Percentiles rank a stretch among this genome's conserved stretches.
phyloP scores from a whole-genome alignment of 2,888 invertebrate genomes.

The Synergus itoensis region DNA sequence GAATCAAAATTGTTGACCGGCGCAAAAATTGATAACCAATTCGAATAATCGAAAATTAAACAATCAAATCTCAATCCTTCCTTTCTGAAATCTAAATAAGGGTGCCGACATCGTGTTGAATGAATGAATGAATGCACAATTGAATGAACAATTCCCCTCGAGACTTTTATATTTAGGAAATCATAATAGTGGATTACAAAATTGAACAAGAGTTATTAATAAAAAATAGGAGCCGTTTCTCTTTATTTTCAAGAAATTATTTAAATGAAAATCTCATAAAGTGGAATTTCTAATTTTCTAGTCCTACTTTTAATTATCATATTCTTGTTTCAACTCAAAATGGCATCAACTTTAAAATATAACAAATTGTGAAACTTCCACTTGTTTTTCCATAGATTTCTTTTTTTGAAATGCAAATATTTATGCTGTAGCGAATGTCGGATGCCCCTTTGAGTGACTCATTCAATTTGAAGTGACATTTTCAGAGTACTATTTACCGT shows the following conservation, averaged over 20 bases:
- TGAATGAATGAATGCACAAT: neutral
- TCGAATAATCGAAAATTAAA: neutral
- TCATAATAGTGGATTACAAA: no score
- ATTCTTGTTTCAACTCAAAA: neutral
- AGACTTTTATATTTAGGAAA: no score
- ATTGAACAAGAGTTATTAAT: no score
- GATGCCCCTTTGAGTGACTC: neutral
- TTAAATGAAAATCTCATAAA: no score
- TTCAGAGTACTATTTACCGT: constrained; percentile 65
- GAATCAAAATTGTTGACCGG: constrained; percentile 14
- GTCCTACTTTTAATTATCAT: neutral
- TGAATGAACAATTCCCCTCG: no score
- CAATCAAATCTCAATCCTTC: neutral
- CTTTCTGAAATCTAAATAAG: constrained; percentile 10
- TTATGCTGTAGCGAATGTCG: neutral
- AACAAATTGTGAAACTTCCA: no score
- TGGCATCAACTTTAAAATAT: no score
- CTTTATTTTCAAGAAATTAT: no score
- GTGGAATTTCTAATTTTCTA: neutral
- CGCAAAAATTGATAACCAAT: constrained; percentile 42
- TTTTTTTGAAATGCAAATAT: neutral
- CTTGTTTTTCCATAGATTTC: neutral
- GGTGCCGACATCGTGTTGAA: constrained; percentile 23
- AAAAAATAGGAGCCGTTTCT: no score
- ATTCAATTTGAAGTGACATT: constrained; percentile 43